phyloP scores from a whole-genome alignment of 1,140 invertebrate species.

The Tetraneura akinire region DNA sequence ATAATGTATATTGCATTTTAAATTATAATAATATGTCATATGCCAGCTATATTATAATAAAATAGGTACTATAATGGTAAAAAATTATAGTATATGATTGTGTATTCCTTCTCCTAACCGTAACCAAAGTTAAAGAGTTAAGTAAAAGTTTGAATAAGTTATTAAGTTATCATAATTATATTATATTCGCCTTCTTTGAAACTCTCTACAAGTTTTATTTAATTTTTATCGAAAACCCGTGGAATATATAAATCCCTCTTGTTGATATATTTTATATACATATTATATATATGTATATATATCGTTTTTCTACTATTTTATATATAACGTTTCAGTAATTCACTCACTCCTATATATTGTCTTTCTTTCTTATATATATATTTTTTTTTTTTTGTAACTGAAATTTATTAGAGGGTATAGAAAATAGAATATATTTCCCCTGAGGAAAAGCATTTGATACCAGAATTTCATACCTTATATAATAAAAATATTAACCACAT shows the following conservation, averaged over 20 bases:
- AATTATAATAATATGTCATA: too few relatives aligned
- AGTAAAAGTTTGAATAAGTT: too few relatives aligned
- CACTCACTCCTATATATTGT: background rate
- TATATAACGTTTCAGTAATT: conserved; percentile 29
- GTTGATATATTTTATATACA: too few relatives aligned
- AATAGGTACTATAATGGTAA: too few relatives aligned
- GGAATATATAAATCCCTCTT: background rate
- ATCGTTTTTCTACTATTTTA: conserved; percentile 15
- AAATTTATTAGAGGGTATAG: conserved; percentile 11
- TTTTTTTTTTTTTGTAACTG: background rate
- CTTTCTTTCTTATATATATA: background rate
- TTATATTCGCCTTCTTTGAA: too few relatives aligned
- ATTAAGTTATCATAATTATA: too few relatives aligned
- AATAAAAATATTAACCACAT: background rate
- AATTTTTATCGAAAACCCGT: background rate
- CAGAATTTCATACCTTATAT: background rate
- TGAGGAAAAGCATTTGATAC: background rate
- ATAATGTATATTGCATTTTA: too few relatives aligned
- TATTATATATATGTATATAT: background rate
- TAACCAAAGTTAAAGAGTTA: too few relatives aligned
- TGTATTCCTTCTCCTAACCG: too few relatives aligned
- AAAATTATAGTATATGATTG: too few relatives aligned
- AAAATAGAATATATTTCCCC: conserved; percentile 18
- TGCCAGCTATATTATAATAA: too few relatives aligned
- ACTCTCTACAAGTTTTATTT: background rate